Conservation (phyloP, 2,797 vertebrate species). For the Acridotheres tristis region DNA sequence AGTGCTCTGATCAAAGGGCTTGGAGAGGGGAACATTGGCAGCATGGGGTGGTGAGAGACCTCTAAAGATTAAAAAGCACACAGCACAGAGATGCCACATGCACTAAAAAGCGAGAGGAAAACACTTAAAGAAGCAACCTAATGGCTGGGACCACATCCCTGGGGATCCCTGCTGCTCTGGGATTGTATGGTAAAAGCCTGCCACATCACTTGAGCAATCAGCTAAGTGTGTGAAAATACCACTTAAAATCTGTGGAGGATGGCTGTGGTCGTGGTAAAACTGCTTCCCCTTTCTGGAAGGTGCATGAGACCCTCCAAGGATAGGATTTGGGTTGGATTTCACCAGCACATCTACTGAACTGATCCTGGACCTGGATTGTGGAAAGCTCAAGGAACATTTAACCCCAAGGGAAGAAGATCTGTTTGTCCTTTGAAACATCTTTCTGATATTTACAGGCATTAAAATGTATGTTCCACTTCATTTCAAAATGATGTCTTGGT, state of each 20-base stretch:
- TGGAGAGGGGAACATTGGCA: rapidly evolving
- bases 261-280: rapidly evolving
- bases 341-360: background rate
- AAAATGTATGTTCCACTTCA: background rate
- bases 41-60: background rate
- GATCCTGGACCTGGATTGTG: no score
- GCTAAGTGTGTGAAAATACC: background rate
- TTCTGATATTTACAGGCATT: background rate
- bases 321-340: background rate
- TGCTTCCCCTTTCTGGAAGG: background rate
- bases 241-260: background rate
- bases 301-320: background rate
- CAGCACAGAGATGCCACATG: background rate
- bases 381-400: background rate
- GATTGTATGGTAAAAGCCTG: background rate
- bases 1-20: background rate
- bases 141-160: background rate
- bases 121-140: background rate
- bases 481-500: background rate
- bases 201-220: background rate
- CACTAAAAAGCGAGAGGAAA: background rate
- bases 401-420: background rate
- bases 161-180: background rate
- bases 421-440: background rate
- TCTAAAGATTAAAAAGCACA: background rate